These are phyloP conservation scores for Epinephelus fuscoguttatus DNA, from an alignment of 2,113 vertebrate genomes.

Conservation along the genomic window DNA sequence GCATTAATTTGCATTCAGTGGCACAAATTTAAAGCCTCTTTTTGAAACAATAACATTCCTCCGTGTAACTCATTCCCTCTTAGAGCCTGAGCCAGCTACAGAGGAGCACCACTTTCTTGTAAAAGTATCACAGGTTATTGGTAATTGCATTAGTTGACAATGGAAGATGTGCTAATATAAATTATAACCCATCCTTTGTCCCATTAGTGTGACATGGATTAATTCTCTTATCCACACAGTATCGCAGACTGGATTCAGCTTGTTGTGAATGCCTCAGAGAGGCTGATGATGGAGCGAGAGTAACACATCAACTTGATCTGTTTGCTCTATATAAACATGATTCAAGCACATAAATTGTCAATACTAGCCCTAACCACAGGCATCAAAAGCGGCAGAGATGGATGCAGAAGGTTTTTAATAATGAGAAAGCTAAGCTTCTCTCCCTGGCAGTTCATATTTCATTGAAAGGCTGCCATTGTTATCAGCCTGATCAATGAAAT, in stretches of 20 bases:
- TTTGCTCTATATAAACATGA: conserved; percentile 27
- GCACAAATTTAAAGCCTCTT: conserved; percentile 68
- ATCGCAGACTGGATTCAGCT: conserved; percentile 33
- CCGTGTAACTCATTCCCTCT: conserved; percentile 54
- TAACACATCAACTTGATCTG: conserved; percentile 46
- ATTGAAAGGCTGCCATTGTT: conserved; percentile 46
- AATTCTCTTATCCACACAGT: conserved; percentile 32
- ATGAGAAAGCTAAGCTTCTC: conserved; percentile 38
- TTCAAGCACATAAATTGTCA: conserved; percentile 34
- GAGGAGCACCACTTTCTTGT: conserved; percentile 32
- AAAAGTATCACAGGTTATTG: conserved; percentile 52
- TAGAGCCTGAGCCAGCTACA: conserved; percentile 55
- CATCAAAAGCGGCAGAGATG: conserved; percentile 47
- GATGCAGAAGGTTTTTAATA: conserved; percentile 52
- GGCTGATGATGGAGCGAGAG: conserved; percentile 33
- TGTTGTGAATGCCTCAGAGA: conserved; percentile 22
- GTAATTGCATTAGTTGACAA: conserved; percentile 57
- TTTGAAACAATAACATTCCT: conserved; percentile 70
- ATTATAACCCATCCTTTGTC: conserved; percentile 46
- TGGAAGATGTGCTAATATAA: conserved; percentile 45
- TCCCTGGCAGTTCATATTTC: conserved; percentile 56
- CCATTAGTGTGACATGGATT: conserved; percentile 46
- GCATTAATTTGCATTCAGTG: conserved; percentile 71
- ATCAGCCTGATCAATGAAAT: conserved; percentile 59
- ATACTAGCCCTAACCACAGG: conserved; percentile 27